These are phyloP conservation scores for Nematostella vectensis DNA, from an alignment of 92 coral and sea anemone genomes.

Conservation along the genomic window DNA sequence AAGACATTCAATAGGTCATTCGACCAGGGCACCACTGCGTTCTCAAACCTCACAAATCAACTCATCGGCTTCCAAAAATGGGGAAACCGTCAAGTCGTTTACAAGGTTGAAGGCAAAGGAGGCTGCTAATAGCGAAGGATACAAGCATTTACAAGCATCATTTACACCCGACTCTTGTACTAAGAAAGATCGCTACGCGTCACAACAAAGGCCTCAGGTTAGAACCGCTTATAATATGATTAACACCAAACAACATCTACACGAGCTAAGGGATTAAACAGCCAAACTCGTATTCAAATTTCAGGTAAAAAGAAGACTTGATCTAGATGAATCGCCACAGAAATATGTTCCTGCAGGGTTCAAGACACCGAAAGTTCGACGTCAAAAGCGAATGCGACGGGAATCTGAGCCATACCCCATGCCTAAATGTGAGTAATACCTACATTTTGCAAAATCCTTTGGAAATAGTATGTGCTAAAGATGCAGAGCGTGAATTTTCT, in stretches of 20 bases:
- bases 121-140: conserved; percentile 16
- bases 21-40: conserved; percentile 72
- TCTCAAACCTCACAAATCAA: conserved; percentile 57
- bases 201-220: conserved; percentile 61
- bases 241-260: too few species aligned
- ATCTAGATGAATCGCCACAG: conserved; percentile 73
- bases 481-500: too few species aligned
- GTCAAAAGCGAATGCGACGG: conserved; percentile 45
- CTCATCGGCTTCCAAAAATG: conserved; percentile 14
- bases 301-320: conserved; percentile 88
- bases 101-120: conserved; percentile 19
- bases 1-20: conserved; percentile 34
- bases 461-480: too few species aligned
- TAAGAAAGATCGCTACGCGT: conserved; percentile 5
- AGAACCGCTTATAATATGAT: neutral
- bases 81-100: conserved; percentile 9
- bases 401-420: conserved; percentile 58
- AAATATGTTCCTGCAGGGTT: conserved; percentile 30
- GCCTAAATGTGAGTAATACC: conserved; percentile 39
- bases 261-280: too few species aligned
- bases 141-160: conserved; percentile 26
- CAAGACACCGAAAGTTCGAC: conserved; percentile 63
- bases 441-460: too few species aligned
- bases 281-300: too few species aligned
- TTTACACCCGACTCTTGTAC: conserved; percentile 44